phyloP scores from a whole-genome alignment of 1,140 invertebrate species.

The Papilio machaon region DNA sequence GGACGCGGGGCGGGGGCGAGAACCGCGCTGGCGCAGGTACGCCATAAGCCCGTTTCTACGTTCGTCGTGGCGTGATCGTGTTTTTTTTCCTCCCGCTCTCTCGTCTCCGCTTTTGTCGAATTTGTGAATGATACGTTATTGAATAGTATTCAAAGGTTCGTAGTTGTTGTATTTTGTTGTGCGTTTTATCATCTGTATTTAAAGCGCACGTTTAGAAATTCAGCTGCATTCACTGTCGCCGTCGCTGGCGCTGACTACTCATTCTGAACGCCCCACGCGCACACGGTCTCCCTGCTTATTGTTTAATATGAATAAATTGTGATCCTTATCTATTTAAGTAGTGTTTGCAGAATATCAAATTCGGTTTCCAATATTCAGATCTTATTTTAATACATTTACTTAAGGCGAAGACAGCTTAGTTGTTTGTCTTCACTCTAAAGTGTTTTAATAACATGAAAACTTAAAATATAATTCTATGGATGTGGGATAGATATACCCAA shows the following conservation, averaged over 20 bases:
- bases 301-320: background rate
- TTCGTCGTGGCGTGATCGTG: constrained; percentile 59
- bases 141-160: constrained; percentile 17
- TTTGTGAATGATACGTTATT: constrained; percentile 69
- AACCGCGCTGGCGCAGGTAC: constrained; percentile 67
- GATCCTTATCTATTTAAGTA: constrained; percentile 14
- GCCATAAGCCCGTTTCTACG: constrained; percentile 70
- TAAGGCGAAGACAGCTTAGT: background rate
- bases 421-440: background rate
- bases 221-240: background rate
- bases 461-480: background rate
- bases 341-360: constrained; percentile 16
- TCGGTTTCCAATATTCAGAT: background rate
- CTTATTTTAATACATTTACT: background rate
- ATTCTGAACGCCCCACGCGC: background rate
- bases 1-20: constrained; percentile 45
- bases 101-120: constrained; percentile 72
- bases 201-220: background rate
- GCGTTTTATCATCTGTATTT: constrained; percentile 2
- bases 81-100: constrained; percentile 72
- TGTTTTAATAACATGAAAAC: too few species aligned
- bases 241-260: background rate
- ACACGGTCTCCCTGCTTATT: background rate
- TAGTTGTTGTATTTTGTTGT: background rate
- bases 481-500: background rate